Percentiles rank a stretch among this genome's conserved stretches.
Evolutionary conservation across 2,797 vertebrate genomes (phyloP).

Genomic region (Knipowitschia caucasica): DNA sequence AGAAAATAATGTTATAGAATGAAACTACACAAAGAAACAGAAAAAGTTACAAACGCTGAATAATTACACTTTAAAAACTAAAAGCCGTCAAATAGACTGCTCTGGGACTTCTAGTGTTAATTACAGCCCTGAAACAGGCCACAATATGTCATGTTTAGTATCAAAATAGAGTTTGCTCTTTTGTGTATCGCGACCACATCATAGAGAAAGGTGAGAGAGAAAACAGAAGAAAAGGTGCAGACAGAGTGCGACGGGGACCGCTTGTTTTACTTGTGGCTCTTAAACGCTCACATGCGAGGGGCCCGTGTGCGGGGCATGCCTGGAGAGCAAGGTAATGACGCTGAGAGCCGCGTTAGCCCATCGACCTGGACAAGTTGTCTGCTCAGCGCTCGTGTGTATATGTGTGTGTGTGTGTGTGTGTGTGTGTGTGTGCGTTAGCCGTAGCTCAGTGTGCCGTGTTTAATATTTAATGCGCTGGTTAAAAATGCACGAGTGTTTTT

Average conservation of each 20-base stretch:
- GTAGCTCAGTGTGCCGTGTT: constrained; percentile 41
- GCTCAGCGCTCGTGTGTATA: constrained; percentile 59
- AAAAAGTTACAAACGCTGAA: no score
- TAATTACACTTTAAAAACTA: no score
- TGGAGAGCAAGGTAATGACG: constrained; percentile 54
- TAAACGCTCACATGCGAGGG: constrained; percentile 68
- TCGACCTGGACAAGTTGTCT: constrained; percentile 72
- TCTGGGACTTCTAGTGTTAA: no score
- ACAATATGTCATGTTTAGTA: no score
- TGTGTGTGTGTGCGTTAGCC: constrained; percentile 28
- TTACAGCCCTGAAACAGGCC: no score
- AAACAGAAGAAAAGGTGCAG: constrained; percentile 21
- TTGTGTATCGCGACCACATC: no score
- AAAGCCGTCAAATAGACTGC: no score
- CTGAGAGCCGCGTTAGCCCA: constrained; percentile 64
- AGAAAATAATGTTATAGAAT: no score
- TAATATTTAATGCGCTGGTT: constrained; percentile 73
- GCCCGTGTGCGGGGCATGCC: constrained; percentile 45
- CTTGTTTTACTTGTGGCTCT: constrained; percentile 61
- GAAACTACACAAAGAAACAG: no score
- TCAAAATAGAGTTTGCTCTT: no score
- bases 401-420: constrained; percentile 1
- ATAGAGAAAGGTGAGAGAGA: not conserved
- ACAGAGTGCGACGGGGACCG: not conserved
- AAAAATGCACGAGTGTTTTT: constrained; percentile 76